Base-by-base conservation (phyloP, 2,888 invertebrate species). In the Dicyrtomina minuta region DNA sequence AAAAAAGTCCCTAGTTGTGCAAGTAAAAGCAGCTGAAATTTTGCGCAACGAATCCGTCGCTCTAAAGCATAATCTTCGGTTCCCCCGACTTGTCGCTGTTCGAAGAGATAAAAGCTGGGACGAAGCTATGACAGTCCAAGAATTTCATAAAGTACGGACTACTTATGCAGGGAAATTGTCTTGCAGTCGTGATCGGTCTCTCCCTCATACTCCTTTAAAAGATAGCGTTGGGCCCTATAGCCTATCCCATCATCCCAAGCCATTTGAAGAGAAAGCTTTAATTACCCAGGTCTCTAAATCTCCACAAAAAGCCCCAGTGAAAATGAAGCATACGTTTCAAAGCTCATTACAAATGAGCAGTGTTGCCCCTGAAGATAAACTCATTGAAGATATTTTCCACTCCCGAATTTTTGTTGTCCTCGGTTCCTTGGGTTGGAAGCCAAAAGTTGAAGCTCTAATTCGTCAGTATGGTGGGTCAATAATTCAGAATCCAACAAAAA, bases 61-160 rank as follows among this genome's bases (percentile, higher is more conserved):
- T 73, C 87, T 89, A 0, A 85, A 87, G 0, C 91, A 89, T 81
- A 92, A 92, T 13, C 83, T 97, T 68, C 86, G 96, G 61, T 97
- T 97, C 84, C 93, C 96, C 0, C 86, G 96, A 74, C 88, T 95
- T 27, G 85, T 88, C 79, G 84, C 85, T 74, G 83, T 95, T 59
- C 87, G 96, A 15, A 85, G 87, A 51, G 97, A 97, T 81, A 97
- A 97, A 81, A 86, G 89, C 0, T 91, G 91, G 85, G 82, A 85
- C 66, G 90, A 92, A 75, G 87, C 89, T 78, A 87, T 93, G 82
- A 90, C 90, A 0, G 82, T 89, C 0, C 81, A 84, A 1, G 92
- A 96, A 80, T 87, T 93, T 64, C 82, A 84, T 39, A 82, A 84
- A 22, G 83, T 91, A 6, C 84, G 87, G 26, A 83, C 84, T 79